Conservation (phyloP, 2,113 vertebrate species). For the Euleptes europaea region DNA sequence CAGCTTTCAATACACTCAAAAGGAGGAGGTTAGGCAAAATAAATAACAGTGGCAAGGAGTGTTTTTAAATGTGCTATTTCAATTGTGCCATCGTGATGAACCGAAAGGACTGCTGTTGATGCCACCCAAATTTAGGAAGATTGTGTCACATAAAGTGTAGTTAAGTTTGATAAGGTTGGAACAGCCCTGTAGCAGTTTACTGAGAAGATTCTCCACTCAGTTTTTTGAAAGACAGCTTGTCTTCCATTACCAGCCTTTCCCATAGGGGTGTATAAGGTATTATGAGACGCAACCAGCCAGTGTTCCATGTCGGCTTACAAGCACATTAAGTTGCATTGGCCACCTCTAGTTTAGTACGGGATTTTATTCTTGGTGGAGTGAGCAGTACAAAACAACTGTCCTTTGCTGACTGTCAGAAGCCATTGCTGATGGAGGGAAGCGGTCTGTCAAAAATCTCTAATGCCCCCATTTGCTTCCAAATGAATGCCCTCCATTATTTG, state of each 20-base stretch:
- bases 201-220: background rate
- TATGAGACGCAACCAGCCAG: background rate
- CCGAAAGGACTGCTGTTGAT: background rate
- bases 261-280: background rate
- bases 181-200: background rate
- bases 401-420: no score
- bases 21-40: background rate
- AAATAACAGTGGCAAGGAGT: background rate
- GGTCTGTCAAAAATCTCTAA: no score
- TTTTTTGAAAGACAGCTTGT: background rate
- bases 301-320: no score
- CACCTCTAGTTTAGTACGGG: no score
- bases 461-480: no score
- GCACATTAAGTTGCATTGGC: no score
- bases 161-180: background rate
- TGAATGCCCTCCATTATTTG: no score
- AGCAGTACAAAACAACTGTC: background rate
- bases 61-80: background rate
- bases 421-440: no score
- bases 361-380: background rate
- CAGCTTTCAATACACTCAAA: background rate
- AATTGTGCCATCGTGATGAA: background rate
- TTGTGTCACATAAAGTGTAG: background rate
- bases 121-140: background rate
- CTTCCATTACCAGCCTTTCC: background rate